Evolutionary conservation across 2,888 invertebrate species (phyloP).

Genomic region (Dioctria linearis): DNA sequence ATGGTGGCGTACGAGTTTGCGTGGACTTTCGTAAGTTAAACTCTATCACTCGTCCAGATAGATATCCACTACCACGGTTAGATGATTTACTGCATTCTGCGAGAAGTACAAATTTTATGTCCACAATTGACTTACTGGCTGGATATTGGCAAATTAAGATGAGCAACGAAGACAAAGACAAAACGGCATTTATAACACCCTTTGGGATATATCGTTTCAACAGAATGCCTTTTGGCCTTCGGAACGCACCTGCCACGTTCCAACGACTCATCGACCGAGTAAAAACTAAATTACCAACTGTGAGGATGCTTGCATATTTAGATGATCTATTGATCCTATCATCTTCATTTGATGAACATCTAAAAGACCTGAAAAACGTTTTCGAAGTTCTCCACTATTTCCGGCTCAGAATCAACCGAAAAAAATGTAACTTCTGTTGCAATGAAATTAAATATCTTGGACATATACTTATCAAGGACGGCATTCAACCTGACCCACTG

Average conservation of each 20-base stretch:
- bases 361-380: conserved; percentile 56
- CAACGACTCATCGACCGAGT: conserved; percentile 62
- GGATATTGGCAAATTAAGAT: conserved; percentile 27
- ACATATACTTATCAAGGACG: conserved; percentile 58
- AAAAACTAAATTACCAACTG: background rate
- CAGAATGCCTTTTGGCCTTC: conserved; percentile 1
- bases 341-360: conserved; percentile 56
- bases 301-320: no score
- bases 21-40: conserved; percentile 64
- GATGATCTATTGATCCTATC: no score
- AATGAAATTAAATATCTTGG: conserved; percentile 54
- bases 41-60: conserved; percentile 50
- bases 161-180: conserved; percentile 54
- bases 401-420: conserved; percentile 60
- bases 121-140: conserved; percentile 56
- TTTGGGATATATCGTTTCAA: conserved; percentile 58
- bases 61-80: conserved; percentile 66
- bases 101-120: conserved; percentile 39
- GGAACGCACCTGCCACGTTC: conserved; percentile 59
- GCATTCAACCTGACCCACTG: conserved; percentile 54
- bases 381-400: conserved; percentile 29
- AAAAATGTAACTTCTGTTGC: conserved; percentile 60
- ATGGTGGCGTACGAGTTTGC: conserved; percentile 61
- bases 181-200: conserved; percentile 59
- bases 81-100: conserved; percentile 65